phyloP scores from a whole-genome alignment of 2,888 invertebrate species.

The Hypercompe scribonia region DNA sequence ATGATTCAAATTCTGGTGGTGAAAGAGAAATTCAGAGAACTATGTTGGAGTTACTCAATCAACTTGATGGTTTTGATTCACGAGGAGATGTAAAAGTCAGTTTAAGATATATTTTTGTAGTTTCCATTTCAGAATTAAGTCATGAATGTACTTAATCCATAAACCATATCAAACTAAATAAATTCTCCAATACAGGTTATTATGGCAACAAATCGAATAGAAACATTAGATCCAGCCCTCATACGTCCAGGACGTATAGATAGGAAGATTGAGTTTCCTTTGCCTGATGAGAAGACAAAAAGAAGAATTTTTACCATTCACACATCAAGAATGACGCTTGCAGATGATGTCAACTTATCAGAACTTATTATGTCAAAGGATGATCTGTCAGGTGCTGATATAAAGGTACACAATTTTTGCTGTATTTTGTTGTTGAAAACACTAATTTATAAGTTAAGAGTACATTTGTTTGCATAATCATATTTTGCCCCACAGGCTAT shows the following conservation, averaged over 20 bases:
- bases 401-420: conserved; percentile 88
- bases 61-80: conserved; percentile 99
- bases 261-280: conserved; percentile 99
- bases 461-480: background rate
- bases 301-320: conserved; percentile 98
- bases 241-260: conserved; percentile 99
- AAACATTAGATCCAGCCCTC: conserved; percentile 98
- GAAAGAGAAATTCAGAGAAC: conserved; percentile 99
- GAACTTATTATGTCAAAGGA: conserved; percentile 99
- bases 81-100: conserved; percentile 97
- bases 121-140: background rate
- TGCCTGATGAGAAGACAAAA: conserved; percentile 99
- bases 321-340: conserved; percentile 99
- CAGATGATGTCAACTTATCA: conserved; percentile 98
- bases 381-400: conserved; percentile 99
- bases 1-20: conserved; percentile 99
- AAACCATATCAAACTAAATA: background rate
- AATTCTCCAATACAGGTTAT: conserved; percentile 88
- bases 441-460: background rate
- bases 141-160: background rate
- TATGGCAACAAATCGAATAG: conserved; percentile 99
- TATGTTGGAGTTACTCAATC: conserved; percentile 99
- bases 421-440: background rate
- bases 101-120: background rate
- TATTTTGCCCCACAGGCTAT: conserved; percentile 91